These are phyloP conservation scores for Pseudomyrmex pallidus DNA, from an alignment of 1,140 invertebrate species.

Conservation along the genomic window DNA sequence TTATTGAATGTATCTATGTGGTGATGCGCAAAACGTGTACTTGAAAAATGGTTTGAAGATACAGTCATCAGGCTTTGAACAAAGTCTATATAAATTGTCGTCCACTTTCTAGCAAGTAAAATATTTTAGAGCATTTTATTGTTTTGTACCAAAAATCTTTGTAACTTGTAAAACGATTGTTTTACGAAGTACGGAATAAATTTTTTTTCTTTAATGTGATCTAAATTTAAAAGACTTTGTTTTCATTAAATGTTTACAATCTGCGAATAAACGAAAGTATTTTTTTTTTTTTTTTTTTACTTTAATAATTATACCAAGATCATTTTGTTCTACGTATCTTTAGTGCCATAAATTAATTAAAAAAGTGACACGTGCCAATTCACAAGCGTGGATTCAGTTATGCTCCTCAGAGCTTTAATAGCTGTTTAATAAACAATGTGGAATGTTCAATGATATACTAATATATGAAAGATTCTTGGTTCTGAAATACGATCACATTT, in stretches of 20 bases:
- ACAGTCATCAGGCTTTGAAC: neutral
- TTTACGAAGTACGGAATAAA: neutral
- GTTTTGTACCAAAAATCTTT: conserved; percentile 14
- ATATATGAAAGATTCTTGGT: neutral
- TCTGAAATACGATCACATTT: neutral
- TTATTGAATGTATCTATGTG: conserved; percentile 1
- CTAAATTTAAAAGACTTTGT: too few species aligned
- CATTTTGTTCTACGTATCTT: conserved; percentile 49
- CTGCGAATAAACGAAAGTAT: conserved; percentile 21
- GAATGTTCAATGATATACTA: neutral
- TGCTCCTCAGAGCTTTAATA: conserved; percentile 14
- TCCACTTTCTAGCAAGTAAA: conserved; percentile 11
- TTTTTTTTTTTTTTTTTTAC: conserved; percentile 12
- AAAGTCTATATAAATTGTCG: conserved; percentile 18
- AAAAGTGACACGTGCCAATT: conserved; percentile 45
- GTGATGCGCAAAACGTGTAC: neutral
- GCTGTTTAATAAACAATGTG: neutral
- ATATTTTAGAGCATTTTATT: conserved; percentile 19
- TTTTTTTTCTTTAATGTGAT: neutral
- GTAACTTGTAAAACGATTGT: conserved; percentile 9
- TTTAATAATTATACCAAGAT: conserved; percentile 34
- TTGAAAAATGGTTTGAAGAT: conserved; percentile 24
- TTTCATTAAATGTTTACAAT: too few species aligned
- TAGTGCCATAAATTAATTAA: conserved; percentile 57
- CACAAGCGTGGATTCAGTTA: conserved; percentile 33